phyloP scores from a whole-genome alignment of 2,113 vertebrate species.

The Dunckerocampus dactyliophorus region DNA sequence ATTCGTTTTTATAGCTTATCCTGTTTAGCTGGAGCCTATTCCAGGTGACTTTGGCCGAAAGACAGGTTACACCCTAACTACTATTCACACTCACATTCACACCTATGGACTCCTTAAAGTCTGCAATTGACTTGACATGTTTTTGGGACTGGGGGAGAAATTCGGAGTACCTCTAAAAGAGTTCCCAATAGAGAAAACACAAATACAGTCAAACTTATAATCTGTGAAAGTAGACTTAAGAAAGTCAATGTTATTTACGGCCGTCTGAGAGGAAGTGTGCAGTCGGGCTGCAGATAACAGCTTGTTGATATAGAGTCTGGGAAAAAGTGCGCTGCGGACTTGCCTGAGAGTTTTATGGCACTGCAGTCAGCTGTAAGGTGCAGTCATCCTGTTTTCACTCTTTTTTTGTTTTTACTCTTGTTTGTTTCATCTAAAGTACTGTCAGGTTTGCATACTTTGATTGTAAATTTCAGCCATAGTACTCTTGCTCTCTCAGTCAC shows the following conservation, averaged over 20 bases:
- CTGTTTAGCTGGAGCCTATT: no score
- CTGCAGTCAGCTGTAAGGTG: not conserved
- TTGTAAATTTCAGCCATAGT: no score
- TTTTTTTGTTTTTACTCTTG: not conserved
- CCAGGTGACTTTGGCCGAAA: no score
- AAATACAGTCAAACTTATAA: not conserved
- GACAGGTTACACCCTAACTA: no score
- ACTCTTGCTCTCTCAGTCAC: no score
- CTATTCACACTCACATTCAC: no score
- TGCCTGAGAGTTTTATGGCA: conserved; percentile 38
- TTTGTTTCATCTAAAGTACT: conserved; percentile 12
- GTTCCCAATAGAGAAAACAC: not conserved
- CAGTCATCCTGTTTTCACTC: not conserved
- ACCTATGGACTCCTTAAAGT: no score
- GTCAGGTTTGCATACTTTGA: not conserved
- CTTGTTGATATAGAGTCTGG: conserved; percentile 32
- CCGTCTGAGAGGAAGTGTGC: conserved; percentile 36
- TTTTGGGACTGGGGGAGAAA: no score
- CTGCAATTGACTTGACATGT: no score
- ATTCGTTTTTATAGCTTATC: no score
- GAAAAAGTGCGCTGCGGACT: conserved; percentile 29
- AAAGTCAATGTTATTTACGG: conserved; percentile 29
- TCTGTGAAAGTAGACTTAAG: conserved; percentile 19
- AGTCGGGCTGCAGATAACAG: conserved; percentile 22
- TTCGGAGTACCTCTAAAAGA: not conserved